Evolutionary conservation across 2,113 vertebrate genomes (phyloP).

Genomic region (Bambusicola thoracicus): DNA sequence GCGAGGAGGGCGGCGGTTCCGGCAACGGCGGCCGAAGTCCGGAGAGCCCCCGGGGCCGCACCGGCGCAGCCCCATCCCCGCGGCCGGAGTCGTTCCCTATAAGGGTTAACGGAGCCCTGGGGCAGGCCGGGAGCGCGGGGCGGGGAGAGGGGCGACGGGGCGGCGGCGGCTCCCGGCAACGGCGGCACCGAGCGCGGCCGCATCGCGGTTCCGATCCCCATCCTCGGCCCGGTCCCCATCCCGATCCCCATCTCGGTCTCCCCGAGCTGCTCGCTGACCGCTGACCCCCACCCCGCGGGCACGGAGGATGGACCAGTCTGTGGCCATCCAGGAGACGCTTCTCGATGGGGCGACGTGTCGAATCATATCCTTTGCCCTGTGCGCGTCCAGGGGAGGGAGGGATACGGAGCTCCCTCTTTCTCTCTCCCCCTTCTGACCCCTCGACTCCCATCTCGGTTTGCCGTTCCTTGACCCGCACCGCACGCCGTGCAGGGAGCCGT

Average conservation of each 20-base stretch:
- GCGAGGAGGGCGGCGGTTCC: background rate
- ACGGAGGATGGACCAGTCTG: constrained; percentile 88
- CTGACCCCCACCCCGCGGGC: background rate
- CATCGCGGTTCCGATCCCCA: background rate
- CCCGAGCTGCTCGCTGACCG: background rate
- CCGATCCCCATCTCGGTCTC: background rate
- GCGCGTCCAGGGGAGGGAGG: background rate
- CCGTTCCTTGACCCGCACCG: constrained; percentile 72
- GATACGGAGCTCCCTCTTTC: background rate
- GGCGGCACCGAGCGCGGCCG: background rate
- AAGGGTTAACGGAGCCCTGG: background rate
- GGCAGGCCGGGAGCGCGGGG: background rate
- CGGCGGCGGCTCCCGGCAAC: background rate
- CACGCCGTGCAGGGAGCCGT: constrained; percentile 87
- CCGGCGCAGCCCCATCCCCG: background rate
- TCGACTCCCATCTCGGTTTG: background rate
- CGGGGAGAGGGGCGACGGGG: background rate
- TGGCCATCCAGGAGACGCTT: constrained; percentile 90
- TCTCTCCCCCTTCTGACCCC: no score
- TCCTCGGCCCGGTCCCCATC: no score
- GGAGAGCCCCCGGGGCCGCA: no score
- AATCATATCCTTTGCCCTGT: constrained; percentile 85
- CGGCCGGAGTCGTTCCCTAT: background rate
- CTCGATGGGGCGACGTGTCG: constrained; percentile 79
- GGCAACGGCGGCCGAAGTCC: background rate